phyloP scores from a whole-genome alignment of 2,888 invertebrate species.

The Anticlea derivata region DNA sequence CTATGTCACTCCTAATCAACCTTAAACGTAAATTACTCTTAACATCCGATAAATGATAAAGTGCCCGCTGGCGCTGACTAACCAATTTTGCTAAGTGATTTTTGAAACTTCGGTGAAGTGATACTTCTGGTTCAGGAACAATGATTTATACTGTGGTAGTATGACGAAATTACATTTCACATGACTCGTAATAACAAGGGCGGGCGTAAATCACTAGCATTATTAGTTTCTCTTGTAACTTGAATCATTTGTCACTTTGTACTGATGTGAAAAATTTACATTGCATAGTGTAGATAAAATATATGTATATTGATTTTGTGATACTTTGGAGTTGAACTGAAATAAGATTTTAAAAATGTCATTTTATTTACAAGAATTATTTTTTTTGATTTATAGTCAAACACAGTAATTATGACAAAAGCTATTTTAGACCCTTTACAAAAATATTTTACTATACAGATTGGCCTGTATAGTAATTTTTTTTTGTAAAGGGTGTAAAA shows the following conservation, averaged over 20 bases:
- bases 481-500: background rate
- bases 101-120: background rate
- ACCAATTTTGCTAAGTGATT: background rate
- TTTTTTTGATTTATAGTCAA: too few relatives aligned
- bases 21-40: background rate
- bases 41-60: background rate
- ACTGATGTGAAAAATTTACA: slow-evolving; percentile 60
- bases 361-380: too few relatives aligned
- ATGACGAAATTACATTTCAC: slow-evolving; percentile 83
- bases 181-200: slow-evolving; percentile 84
- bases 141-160: slow-evolving; percentile 40
- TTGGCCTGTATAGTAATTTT: too few relatives aligned
- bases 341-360: too few relatives aligned
- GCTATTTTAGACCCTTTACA: too few relatives aligned
- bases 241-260: slow-evolving; percentile 75
- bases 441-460: too few relatives aligned
- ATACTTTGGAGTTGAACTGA: too few relatives aligned
- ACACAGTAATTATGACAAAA: too few relatives aligned
- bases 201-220: slow-evolving; percentile 81
- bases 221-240: slow-evolving; percentile 81
- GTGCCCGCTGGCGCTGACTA: background rate
- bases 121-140: background rate
- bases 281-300: slow-evolving; percentile 34
- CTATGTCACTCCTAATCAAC: slow-evolving; percentile 7
- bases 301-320: slow-evolving; percentile 8